Percentiles rank a stretch among this genome's conserved stretches.
Evolutionary conservation across 2,888 invertebrate genomes (phyloP).

Genomic region (Archaeoteleia sp.): DNA sequence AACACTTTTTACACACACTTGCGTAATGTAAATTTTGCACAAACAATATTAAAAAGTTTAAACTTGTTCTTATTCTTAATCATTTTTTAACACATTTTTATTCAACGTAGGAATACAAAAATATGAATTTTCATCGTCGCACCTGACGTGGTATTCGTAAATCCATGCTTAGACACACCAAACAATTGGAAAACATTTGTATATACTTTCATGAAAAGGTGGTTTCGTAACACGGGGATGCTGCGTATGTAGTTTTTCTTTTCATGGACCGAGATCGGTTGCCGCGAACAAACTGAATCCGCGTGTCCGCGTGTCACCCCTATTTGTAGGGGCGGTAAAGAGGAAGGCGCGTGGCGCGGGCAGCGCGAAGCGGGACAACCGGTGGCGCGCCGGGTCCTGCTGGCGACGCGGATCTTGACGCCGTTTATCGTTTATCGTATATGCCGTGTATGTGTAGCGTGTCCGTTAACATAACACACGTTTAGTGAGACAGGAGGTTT

Average conservation of each 20-base stretch:
- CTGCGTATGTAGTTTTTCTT: neutral
- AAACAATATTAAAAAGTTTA: too few species aligned
- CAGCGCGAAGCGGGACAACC: conserved; percentile 63
- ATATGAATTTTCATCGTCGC: too few species aligned
- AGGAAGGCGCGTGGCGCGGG: conserved; percentile 32
- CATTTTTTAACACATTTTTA: too few species aligned
- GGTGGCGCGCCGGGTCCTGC: conserved; percentile 64
- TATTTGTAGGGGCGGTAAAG: conserved; percentile 61
- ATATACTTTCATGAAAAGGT: too few species aligned
- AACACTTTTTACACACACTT: too few species aligned
- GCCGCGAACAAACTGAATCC: conserved; percentile 23
- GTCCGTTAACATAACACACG: conserved; percentile 25
- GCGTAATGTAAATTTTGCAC: too few species aligned
- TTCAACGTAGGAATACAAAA: too few species aligned
- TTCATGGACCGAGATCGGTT: conserved; percentile 7
- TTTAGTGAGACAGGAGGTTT: too few species aligned
- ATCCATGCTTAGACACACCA: too few species aligned
- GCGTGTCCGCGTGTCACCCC: conserved; percentile 46
- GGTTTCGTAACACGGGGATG: neutral
- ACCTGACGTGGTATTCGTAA: too few species aligned
- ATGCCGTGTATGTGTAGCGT: conserved; percentile 35
- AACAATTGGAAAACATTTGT: too few species aligned
- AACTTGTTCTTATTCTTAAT: too few species aligned
- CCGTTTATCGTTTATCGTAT: conserved; percentile 65
- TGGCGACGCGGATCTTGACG: conserved; percentile 71